Evolutionary conservation across 1,140 invertebrate genomes (phyloP).

Genomic region (Hyles euphorbiae): DNA sequence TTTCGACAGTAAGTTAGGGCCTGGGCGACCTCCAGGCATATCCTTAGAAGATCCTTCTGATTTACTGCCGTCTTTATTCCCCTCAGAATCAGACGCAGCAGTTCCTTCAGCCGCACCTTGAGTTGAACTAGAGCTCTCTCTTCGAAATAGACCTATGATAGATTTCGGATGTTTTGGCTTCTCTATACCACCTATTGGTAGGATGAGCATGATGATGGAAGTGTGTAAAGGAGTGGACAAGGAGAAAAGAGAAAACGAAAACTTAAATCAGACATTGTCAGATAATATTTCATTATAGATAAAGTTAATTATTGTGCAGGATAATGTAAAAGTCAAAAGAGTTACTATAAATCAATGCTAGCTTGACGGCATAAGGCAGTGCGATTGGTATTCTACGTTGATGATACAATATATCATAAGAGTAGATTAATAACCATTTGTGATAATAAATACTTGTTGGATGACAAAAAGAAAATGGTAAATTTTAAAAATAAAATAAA

Average conservation of each 20-base stretch:
- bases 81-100: slow-evolving; percentile 72
- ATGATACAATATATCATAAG: no score
- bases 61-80: slow-evolving; percentile 56
- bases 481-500: no score
- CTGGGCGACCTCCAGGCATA: slow-evolving; percentile 37
- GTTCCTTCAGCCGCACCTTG: slow-evolving; percentile 63
- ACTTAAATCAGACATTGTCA: slow-evolving; percentile 33
- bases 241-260: slow-evolving; percentile 45
- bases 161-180: slow-evolving; percentile 83
- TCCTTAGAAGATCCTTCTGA: slow-evolving; percentile 49
- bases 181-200: slow-evolving; percentile 79
- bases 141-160: slow-evolving; percentile 83
- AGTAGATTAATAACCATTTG: no score
- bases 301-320: background rate
- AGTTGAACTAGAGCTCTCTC: slow-evolving; percentile 79
- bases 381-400: background rate
- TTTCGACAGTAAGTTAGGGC: slow-evolving; percentile 54
- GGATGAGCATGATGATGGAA: slow-evolving; percentile 24
- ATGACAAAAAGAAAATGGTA: no score
- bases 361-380: slow-evolving; percentile 2
- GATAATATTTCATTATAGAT: slow-evolving; percentile 9
- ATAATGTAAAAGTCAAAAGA: background rate
- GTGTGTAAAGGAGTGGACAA: slow-evolving; percentile 29
- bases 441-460: no score
- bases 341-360: background rate